These are phyloP conservation scores for Philereme vetulata DNA, from an alignment of 2,888 invertebrate species.

Conservation along the genomic window DNA sequence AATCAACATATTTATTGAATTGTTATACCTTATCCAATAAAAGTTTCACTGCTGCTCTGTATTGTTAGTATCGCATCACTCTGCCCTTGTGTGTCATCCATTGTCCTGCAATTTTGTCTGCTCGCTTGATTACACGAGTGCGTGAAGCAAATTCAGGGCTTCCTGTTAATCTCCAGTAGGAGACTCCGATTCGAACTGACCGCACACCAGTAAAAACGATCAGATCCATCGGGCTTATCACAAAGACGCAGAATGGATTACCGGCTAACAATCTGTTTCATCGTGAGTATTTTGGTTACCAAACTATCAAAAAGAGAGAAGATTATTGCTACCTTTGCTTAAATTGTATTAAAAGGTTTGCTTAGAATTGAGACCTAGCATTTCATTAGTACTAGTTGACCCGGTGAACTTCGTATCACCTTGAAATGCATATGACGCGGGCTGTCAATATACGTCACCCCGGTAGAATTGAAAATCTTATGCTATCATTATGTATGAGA, in stretches of 20 bases:
- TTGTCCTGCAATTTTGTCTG: slow-evolving; percentile 56
- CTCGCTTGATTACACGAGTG: slow-evolving; percentile 57
- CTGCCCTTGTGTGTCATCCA: slow-evolving; percentile 53
- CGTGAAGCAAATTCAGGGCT: slow-evolving; percentile 61
- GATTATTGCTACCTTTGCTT: too few species aligned
- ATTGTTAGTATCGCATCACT: slow-evolving; percentile 8
- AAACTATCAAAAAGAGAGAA: neutral
- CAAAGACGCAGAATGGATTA: slow-evolving; percentile 51
- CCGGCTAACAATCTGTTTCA: slow-evolving; percentile 51
- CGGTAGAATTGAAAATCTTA: too few species aligned
- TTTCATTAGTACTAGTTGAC: too few species aligned
- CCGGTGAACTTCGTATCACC: too few species aligned
- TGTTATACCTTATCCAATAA: neutral
- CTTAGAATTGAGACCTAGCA: too few species aligned
- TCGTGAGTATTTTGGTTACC: slow-evolving; percentile 55
- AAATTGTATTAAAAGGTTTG: too few species aligned
- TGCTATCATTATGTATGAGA: too few species aligned
- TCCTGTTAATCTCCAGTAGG: slow-evolving; percentile 69
- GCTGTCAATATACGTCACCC: too few species aligned
- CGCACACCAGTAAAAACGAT: slow-evolving; percentile 43
- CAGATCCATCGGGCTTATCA: slow-evolving; percentile 13
- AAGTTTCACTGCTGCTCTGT: neutral
- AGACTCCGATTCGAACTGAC: slow-evolving; percentile 47
- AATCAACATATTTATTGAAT: neutral
- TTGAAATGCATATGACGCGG: too few species aligned